phyloP scores from a whole-genome alignment of 2,797 vertebrate genomes.

The Parotocinclus haroldoi region DNA sequence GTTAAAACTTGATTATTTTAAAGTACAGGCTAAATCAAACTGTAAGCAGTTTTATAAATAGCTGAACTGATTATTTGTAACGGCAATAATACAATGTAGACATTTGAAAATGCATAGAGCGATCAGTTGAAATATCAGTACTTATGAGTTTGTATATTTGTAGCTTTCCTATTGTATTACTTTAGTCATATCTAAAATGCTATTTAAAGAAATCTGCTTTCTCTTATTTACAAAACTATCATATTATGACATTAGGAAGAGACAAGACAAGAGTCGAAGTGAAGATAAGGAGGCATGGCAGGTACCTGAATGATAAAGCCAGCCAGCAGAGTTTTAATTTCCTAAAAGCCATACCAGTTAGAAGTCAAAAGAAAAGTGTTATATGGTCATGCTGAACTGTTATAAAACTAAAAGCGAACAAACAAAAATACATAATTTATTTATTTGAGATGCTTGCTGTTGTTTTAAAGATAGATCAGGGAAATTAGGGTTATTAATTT shows the following conservation, averaged over 20 bases:
- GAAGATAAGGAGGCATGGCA: slow-evolving; percentile 58
- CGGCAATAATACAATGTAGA: too few species aligned
- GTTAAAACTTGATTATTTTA: too few species aligned
- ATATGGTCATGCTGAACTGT: slow-evolving; percentile 34
- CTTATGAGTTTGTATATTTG: slow-evolving; percentile 11
- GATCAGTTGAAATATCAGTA: too few species aligned
- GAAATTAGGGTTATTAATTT: too few species aligned
- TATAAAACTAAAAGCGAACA: slow-evolving; percentile 46
- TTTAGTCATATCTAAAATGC: slow-evolving; percentile 6
- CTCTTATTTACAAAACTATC: slow-evolving; percentile 8
- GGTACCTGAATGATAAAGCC: slow-evolving; percentile 64
- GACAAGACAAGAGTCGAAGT: slow-evolving; percentile 25
- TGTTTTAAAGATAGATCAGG: not conserved
- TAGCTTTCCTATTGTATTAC: not conserved
- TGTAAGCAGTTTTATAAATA: too few species aligned
- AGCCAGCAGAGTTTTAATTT: slow-evolving; percentile 73
- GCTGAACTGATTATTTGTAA: too few species aligned
- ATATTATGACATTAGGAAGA: not conserved
- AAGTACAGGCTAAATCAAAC: too few species aligned
- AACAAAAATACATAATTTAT: slow-evolving; percentile 11
- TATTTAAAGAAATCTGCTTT: slow-evolving; percentile 20
- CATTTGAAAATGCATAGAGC: too few species aligned
- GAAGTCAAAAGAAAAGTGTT: slow-evolving; percentile 43
- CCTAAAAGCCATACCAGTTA: slow-evolving; percentile 65
- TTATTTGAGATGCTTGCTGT: not conserved